Base-by-base conservation (phyloP, 1,140 invertebrate species). In the Drosophila bocki region DNA sequence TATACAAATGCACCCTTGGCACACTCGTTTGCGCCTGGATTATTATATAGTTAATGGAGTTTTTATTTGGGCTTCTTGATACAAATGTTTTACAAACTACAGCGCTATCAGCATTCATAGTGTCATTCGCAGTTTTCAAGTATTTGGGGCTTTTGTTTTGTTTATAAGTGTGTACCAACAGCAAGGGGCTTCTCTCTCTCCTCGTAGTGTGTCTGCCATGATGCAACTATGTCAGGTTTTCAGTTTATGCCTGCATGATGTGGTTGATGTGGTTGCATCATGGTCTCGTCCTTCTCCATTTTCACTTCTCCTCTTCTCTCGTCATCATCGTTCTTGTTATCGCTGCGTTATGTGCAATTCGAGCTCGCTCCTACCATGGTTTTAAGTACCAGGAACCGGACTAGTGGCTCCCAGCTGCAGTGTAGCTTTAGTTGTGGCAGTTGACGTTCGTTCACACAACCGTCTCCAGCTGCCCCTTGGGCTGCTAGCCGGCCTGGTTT, bases 401-500 rank as follows among this genome's bases (percentile, higher is more conserved):
- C 67, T 70, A 68, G 67, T 68, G 63, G 48, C 63, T 67, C 57
- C 37, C 57, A 15, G 57, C 35, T 65, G 32, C 33, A 54, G 53
- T 35, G 51, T 35, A 19, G 32, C 4, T 54, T 26, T 48, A 26
- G 19, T 29, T 54, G 56, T 78, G 59, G 75, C 75, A 78, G 65
- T 78, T 65, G 44, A 42, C 50, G 45, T 19, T n/a, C 35, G 41
- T 9, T 39, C 47, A 7, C 13, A 11, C 32, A 15, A 32, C 26
- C 26, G 8, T 33, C 48, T 33, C 29, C 45, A 9, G 13, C 22
- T 48, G 13, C 22, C 13, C 22, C 19, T 42, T 42, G 22, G 19
- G 42, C 51, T 56, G 85, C 81, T 84, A 92, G 80, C 91, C 91
- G 53, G 92, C 84, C 56, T 93, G 87, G 69, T 93, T 93, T 17